phyloP scores from a whole-genome alignment of 2,797 vertebrate genomes.

The Hemitrygon akajei region DNA sequence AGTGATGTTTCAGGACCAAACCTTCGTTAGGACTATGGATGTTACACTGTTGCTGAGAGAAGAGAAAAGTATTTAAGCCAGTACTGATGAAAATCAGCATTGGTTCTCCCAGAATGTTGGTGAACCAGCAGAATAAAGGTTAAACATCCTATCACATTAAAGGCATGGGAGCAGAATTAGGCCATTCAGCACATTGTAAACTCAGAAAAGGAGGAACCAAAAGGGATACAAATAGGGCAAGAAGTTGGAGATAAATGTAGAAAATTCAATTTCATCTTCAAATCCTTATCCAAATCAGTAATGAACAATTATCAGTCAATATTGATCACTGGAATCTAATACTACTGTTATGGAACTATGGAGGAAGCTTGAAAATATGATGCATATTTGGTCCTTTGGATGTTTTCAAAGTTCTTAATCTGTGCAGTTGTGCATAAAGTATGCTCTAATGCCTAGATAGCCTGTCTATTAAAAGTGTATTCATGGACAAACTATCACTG shows the following conservation, averaged over 20 bases:
- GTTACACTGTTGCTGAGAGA: not conserved
- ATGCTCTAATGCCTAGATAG: not conserved
- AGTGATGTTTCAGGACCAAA: too few relatives aligned
- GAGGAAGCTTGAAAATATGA: not conserved
- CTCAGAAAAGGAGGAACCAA: not conserved
- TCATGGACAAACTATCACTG: too few relatives aligned
- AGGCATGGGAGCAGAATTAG: too few relatives aligned
- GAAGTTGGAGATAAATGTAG: not conserved
- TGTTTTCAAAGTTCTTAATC: not conserved
- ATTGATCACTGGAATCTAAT: not conserved
- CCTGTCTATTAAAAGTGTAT: too few relatives aligned
- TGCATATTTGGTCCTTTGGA: not conserved
- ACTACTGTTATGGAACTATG: not conserved
- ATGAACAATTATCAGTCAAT: not conserved
- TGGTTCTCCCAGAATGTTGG: not conserved
- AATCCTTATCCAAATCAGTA: not conserved
- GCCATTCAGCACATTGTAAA: not conserved
- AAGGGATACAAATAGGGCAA: not conserved
- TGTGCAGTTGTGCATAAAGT: not conserved
- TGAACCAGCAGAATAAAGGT: too few relatives aligned
- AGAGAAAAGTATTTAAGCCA: not conserved
- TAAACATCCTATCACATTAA: too few relatives aligned
- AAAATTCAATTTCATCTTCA: not conserved
- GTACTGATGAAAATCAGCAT: not conserved
- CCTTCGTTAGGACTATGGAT: too few relatives aligned